Evolutionary conservation across 2,888 invertebrate species (phyloP).

Genomic region (Griposia aprilina): DNA sequence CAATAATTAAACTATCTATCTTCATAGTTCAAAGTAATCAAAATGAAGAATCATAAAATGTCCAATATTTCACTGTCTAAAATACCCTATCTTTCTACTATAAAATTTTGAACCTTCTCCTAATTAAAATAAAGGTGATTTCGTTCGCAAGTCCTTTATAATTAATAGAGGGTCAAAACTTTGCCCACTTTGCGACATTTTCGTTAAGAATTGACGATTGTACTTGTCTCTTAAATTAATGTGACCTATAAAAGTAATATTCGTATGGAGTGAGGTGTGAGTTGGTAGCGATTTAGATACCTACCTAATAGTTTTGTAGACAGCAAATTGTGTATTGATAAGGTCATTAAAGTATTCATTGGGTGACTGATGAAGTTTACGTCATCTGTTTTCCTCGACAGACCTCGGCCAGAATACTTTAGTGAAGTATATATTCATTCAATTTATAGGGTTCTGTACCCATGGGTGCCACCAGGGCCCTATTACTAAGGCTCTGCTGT

Average conservation of each 20-base stretch:
- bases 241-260: constrained; percentile 62
- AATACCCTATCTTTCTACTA: constrained; percentile 15
- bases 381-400: not conserved
- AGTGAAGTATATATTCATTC: too few relatives aligned
- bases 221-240: constrained; percentile 73
- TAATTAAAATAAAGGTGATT: constrained; percentile 51
- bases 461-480: too few relatives aligned
- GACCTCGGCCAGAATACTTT: too few relatives aligned
- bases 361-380: not conserved
- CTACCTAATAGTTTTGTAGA: not conserved
- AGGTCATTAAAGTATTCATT: not conserved
- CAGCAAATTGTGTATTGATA: not conserved
- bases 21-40: constrained; percentile 21
- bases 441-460: too few relatives aligned
- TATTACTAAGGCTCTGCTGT: too few relatives aligned
- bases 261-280: constrained; percentile 39
- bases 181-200: constrained; percentile 61
- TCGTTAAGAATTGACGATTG: constrained; percentile 60
- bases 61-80: constrained; percentile 35
- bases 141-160: constrained; percentile 37
- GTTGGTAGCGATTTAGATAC: constrained; percentile 44
- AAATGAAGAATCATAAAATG: constrained; percentile 30
- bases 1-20: not conserved
- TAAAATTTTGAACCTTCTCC: constrained; percentile 51
- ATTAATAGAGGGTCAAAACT: constrained; percentile 63